These are phyloP conservation scores for Volucella inflata DNA, from an alignment of 2,888 invertebrate genomes.

Conservation along the genomic window DNA sequence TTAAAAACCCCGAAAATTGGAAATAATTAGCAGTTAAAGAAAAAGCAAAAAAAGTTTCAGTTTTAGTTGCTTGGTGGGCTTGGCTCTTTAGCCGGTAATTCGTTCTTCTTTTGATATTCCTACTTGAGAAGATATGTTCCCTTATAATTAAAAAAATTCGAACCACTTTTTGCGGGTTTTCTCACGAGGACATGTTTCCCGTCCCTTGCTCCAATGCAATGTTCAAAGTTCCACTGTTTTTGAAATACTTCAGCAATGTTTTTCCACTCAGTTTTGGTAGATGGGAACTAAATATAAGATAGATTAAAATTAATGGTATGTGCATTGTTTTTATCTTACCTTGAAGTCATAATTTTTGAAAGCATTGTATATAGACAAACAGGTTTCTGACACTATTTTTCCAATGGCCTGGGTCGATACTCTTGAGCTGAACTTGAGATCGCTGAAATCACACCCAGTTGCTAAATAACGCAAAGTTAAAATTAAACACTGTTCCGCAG, in stretches of 20 bases:
- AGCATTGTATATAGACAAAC: constrained; percentile 4
- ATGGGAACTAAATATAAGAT: not conserved
- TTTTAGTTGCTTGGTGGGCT: too few relatives aligned
- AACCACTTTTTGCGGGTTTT: too few relatives aligned
- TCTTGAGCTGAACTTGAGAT: constrained; percentile 16
- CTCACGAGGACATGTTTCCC: too few relatives aligned
- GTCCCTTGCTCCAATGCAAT: not conserved
- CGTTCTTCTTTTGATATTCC: too few relatives aligned
- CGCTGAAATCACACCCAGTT: constrained; percentile 18
- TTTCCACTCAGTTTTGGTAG: constrained; percentile 6
- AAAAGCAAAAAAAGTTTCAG: too few relatives aligned
- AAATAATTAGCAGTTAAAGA: too few relatives aligned
- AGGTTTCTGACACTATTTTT: constrained; percentile 1
- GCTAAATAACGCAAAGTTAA: constrained; percentile 24
- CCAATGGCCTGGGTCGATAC: constrained; percentile 13
- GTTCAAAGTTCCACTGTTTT: constrained; percentile 10
- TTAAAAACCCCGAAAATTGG: too few relatives aligned
- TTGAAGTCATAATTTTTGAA: not conserved
- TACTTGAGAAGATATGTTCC: too few relatives aligned
- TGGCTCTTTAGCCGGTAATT: too few relatives aligned
- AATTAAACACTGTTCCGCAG: not conserved
- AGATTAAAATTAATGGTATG: not conserved
- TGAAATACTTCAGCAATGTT: constrained; percentile 21
- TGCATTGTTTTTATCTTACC: not conserved
- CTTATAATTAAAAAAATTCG: too few relatives aligned